Percentiles rank a stretch among this genome's conserved stretches.
Conservation (phyloP, 2,888 invertebrate genomes). For the Pecten maximus region DNA sequence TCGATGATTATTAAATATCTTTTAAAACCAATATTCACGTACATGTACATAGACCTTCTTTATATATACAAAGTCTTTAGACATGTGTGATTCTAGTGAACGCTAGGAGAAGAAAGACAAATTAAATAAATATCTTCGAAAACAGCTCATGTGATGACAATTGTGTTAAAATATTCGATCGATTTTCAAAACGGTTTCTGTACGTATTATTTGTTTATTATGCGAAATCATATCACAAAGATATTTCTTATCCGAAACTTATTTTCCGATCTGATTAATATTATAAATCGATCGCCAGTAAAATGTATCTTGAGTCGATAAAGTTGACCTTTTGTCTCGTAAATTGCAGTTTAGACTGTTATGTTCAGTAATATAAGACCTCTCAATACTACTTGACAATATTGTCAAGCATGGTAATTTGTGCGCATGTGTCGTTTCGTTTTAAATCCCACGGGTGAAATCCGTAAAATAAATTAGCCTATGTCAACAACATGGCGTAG, state of each 20-base stretch:
- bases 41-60: background rate
- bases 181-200: no score
- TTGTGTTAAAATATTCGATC: no score
- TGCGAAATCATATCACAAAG: no score
- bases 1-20: background rate
- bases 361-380: background rate
- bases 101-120: no score
- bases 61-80: background rate
- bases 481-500: conserved; percentile 28
- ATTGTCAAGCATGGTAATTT: background rate
- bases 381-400: background rate
- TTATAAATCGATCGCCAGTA: background rate
- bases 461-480: conserved; percentile 35
- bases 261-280: no score
- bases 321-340: background rate
- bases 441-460: background rate
- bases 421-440: conserved; percentile 34
- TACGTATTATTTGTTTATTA: no score
- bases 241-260: no score
- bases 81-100: no score
- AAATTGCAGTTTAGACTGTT: background rate
- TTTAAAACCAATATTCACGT: background rate
- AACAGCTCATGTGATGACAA: no score
- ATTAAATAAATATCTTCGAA: no score
- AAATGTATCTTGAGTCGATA: background rate